phyloP scores from a whole-genome alignment of 2,888 invertebrate genomes.

The Apantesis nais region DNA sequence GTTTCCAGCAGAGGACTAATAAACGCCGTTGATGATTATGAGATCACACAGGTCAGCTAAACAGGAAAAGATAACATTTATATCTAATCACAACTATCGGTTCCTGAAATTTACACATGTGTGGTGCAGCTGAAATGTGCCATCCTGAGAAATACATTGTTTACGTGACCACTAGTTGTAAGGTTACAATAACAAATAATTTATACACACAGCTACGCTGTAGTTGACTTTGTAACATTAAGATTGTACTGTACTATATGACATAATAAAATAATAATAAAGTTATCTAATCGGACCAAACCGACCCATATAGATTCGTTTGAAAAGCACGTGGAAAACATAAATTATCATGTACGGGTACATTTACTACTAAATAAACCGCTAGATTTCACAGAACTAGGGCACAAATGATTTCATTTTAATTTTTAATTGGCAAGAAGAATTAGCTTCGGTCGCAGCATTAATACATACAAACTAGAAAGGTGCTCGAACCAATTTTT shows the following conservation, averaged over 20 bases:
- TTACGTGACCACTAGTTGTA: constrained; percentile 5
- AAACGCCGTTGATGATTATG: too few species aligned
- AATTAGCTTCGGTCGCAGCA: neutral
- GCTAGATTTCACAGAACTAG: neutral
- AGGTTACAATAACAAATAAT: constrained; percentile 18
- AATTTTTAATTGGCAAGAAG: neutral
- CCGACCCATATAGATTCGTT: constrained; percentile 1
- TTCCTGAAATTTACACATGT: neutral
- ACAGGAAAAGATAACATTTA: neutral
- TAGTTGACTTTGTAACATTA: constrained; percentile 6
- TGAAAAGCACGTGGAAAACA: neutral
- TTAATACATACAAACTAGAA: neutral
- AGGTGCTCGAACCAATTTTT: too few species aligned
- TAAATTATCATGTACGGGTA: neutral
- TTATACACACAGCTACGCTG: constrained; percentile 4
- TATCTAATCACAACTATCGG: neutral
- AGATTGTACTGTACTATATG: neutral
- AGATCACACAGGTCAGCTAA: neutral
- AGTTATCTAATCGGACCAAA: neutral
- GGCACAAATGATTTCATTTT: neutral
- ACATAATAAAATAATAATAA: neutral
- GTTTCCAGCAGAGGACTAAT: too few species aligned
- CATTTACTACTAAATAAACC: neutral
- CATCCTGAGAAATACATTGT: neutral
- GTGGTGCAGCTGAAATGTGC: neutral